These are phyloP conservation scores for Pachycephus smyrnensis DNA, from an alignment of 2,888 invertebrate genomes.

Conservation along the genomic window DNA sequence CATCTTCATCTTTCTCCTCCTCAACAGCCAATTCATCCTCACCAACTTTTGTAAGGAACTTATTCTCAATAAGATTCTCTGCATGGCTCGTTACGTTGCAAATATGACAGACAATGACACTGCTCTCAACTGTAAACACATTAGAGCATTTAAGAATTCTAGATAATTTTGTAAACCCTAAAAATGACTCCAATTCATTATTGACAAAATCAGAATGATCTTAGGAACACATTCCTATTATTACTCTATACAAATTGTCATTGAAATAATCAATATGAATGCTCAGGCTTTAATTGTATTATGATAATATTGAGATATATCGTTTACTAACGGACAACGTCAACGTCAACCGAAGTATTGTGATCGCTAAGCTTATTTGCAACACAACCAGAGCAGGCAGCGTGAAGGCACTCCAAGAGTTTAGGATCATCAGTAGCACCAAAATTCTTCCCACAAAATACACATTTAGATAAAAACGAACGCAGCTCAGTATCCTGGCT, in stretches of 20 bases:
- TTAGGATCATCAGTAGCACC: conserved; percentile 77
- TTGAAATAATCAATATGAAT: not conserved
- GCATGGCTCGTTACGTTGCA: conserved; percentile 81
- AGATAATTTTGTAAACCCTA: not conserved
- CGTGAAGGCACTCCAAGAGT: conserved; percentile 89
- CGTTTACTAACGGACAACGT: conserved; percentile 58
- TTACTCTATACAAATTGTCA: not conserved
- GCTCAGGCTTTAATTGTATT: not conserved
- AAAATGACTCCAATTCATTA: not conserved
- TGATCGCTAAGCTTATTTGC: conserved; percentile 74
- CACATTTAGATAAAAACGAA: conserved; percentile 63
- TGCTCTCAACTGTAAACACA: conserved; percentile 48
- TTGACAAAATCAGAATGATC: not conserved
- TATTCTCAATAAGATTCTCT: conserved; percentile 84
- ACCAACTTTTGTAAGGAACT: conserved; percentile 79
- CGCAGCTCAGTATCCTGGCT: conserved; percentile 54
- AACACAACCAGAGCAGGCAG: conserved; percentile 83
- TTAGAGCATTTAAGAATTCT: not conserved
- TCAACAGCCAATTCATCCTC: conserved; percentile 67
- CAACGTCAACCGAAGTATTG: conserved; percentile 62
- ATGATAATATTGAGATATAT: not conserved
- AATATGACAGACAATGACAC: conserved; percentile 74
- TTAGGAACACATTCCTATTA: not conserved
- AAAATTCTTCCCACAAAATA: conserved; percentile 67
- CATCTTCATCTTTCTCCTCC: conserved; percentile 60